These are phyloP conservation scores for Hypanus sabinus DNA, from an alignment of 2,113 vertebrate genomes.

Conservation along the genomic window DNA sequence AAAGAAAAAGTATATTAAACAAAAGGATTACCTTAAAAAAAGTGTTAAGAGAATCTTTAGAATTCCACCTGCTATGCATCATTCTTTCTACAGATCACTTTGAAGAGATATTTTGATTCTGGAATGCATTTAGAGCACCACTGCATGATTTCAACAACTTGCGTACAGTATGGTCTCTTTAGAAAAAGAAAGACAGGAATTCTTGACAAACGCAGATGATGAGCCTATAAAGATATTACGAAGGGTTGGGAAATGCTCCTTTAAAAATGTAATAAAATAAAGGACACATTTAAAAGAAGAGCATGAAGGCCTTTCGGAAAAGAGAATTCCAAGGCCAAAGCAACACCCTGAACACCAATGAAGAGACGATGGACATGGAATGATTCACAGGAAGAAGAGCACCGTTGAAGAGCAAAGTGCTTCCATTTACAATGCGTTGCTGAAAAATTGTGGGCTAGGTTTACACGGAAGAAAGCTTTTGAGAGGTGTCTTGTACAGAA, in stretches of 20 bases:
- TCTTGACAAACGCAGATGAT: not conserved
- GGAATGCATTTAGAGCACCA: not conserved
- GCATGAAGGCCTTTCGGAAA: not conserved
- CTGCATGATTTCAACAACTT: not conserved
- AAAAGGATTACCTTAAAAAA: not conserved
- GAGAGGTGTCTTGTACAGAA: not conserved
- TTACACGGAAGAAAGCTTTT: not conserved
- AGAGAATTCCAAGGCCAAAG: not conserved
- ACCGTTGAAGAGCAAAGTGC: too few species aligned
- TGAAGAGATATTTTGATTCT: not conserved
- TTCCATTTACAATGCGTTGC: too few species aligned
- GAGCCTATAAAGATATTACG: not conserved
- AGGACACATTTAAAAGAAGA: not conserved
- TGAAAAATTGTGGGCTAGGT: not conserved
- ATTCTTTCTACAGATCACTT: not conserved
- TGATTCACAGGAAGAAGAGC: not conserved
- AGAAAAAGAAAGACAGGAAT: not conserved
- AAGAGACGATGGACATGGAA: not conserved
- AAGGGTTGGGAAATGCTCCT: not conserved
- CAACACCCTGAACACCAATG: not conserved
- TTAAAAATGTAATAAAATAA: not conserved
- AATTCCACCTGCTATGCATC: not conserved
- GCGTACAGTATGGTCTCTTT: not conserved
- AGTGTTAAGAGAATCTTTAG: not conserved
- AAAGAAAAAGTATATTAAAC: not conserved